Conservation (phyloP, 2,888 invertebrate species). For the Deroplatys truncata region DNA sequence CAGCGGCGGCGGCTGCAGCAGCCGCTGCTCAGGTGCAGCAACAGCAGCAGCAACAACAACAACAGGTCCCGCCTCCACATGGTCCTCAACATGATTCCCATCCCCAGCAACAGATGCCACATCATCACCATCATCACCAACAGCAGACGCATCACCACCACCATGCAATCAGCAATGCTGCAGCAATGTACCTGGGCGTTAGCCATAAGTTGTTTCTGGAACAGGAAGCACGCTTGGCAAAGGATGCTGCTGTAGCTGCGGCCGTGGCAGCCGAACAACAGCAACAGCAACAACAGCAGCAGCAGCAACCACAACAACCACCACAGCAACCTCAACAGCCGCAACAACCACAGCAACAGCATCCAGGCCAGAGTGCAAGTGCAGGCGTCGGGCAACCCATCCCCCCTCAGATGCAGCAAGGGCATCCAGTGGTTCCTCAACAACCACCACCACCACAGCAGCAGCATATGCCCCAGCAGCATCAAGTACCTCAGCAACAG, state of each 20-base stretch:
- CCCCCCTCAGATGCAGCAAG: constrained; percentile 29
- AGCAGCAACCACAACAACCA: constrained; percentile 46
- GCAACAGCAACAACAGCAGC: constrained; percentile 49
- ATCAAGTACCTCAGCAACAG: constrained; percentile 36
- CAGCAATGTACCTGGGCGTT: constrained; percentile 70
- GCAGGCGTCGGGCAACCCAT: constrained; percentile 36
- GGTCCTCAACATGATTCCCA: constrained; percentile 32
- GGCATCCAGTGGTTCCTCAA: constrained; percentile 38
- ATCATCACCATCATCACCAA: constrained; percentile 35
- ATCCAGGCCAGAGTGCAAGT: constrained; percentile 54
- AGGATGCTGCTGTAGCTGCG: constrained; percentile 43
- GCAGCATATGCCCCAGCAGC: constrained; percentile 16
- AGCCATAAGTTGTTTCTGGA: constrained; percentile 76
- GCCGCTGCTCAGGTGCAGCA: constrained; percentile 48
- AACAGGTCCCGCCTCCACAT: constrained; percentile 44
- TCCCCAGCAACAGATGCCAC: constrained; percentile 35
- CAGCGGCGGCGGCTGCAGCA: constrained; percentile 49
- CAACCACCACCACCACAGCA: constrained; percentile 42
- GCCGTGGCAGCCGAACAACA: constrained; percentile 33
- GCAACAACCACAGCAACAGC: constrained; percentile 49
- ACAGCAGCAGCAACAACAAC: constrained; percentile 49
- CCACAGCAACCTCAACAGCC: constrained; percentile 52
- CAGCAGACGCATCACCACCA: constrained; percentile 35
- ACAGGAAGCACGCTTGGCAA: constrained; percentile 70
- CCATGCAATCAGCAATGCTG: constrained; percentile 45